Percentiles rank a stretch among this genome's conserved stretches.
Evolutionary conservation across 2,797 vertebrate species (phyloP).

Genomic region (Neostethus bicornis): DNA sequence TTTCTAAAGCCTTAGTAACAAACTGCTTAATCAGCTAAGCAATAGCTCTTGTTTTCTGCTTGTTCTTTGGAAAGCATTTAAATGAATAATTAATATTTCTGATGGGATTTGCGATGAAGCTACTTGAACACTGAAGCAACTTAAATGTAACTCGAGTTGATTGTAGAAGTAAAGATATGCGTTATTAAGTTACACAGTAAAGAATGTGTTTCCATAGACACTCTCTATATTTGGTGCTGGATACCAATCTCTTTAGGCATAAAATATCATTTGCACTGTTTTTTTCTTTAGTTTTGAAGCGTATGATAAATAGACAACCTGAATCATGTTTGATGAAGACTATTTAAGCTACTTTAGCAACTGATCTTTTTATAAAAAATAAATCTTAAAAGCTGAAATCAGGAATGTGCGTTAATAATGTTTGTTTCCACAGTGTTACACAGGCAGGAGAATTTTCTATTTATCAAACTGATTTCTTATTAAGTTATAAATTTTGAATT

Average conservation of each 20-base stretch:
- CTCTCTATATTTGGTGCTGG: constrained; percentile 70
- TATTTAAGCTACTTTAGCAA: too few species aligned
- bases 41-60: constrained; percentile 26
- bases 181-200: constrained; percentile 47
- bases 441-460: too few species aligned
- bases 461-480: constrained; percentile 26
- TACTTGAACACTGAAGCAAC: constrained; percentile 40
- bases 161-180: constrained; percentile 18
- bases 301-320: too few species aligned
- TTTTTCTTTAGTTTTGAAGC: not conserved
- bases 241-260: constrained; percentile 66
- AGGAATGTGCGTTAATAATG: too few species aligned
- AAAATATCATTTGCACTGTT: constrained; percentile 1
- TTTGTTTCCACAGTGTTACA: too few species aligned
- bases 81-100: constrained; percentile 23
- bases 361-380: too few species aligned
- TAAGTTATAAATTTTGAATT: constrained; percentile 12
- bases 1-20: constrained; percentile 20
- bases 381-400: constrained; percentile 23
- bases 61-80: constrained; percentile 26
- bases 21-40: constrained; percentile 23
- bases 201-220: not conserved
- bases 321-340: too few species aligned
- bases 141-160: constrained; percentile 32
- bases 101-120: not conserved